Conservation (phyloP, 2,113 vertebrate species). For the Zosterops borbonicus region DNA sequence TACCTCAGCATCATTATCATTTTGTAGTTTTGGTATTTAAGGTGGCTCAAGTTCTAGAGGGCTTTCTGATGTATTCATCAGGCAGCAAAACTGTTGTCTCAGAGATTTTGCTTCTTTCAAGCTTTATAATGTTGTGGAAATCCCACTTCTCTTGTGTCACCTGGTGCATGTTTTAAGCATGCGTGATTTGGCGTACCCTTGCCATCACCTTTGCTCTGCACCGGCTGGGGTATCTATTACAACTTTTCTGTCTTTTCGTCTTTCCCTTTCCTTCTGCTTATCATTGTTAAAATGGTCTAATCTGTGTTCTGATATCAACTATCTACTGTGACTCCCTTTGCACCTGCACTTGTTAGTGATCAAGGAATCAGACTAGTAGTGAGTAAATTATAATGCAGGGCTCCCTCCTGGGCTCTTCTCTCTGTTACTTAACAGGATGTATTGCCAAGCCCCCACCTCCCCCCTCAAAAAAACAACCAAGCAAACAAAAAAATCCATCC, state of each 20-base stretch:
- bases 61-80: neutral
- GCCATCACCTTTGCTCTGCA: neutral
- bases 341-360: neutral
- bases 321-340: neutral
- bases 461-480: neutral
- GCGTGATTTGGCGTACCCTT: neutral
- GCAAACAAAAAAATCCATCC: neutral
- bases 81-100: neutral
- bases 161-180: neutral
- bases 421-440: neutral
- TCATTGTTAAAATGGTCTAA: neutral
- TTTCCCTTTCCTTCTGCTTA: neutral
- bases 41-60: neutral
- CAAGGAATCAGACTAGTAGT: neutral
- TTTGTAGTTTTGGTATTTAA: neutral
- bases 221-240: neutral
- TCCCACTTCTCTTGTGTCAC: neutral
- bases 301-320: neutral
- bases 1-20: neutral
- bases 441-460: neutral
- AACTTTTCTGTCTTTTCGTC: neutral
- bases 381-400: neutral
- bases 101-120: neutral
- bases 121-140: neutral
- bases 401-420: neutral